Evolutionary conservation across 2,888 invertebrate genomes (phyloP).

Genomic region (Chironomus tentans): DNA sequence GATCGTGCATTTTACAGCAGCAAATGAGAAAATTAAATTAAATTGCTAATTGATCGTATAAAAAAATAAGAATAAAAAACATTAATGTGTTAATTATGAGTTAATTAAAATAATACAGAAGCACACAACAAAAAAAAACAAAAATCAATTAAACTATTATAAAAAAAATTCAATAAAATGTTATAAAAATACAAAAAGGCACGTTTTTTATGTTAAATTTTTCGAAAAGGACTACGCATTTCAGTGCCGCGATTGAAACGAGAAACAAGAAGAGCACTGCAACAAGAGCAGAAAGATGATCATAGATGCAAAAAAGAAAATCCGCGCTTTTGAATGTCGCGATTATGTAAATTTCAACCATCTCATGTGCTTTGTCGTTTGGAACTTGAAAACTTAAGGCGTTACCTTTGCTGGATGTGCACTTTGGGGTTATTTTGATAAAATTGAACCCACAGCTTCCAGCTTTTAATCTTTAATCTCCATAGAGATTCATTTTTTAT

Average conservation of each 20-base stretch:
- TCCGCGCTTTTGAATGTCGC: constrained; percentile 23
- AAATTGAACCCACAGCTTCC: no score
- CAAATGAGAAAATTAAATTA: not conserved
- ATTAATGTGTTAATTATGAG: constrained; percentile 16
- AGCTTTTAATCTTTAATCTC: no score
- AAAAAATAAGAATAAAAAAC: not conserved
- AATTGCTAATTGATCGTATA: not conserved
- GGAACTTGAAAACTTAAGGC: not conserved
- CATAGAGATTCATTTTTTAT: no score
- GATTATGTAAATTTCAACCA: constrained; percentile 22
- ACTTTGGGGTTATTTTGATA: no score
- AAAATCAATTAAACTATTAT: not conserved
- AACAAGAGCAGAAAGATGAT: not conserved
- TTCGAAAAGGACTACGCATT: not conserved
- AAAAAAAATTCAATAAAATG: constrained; percentile 10
- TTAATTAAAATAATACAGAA: constrained; percentile 10
- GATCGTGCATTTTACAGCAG: no score
- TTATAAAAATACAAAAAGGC: constrained; percentile 3
- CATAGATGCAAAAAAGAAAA: not conserved
- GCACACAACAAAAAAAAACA: not conserved
- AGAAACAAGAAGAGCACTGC: not conserved
- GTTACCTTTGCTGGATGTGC: no score
- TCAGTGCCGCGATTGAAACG: not conserved
- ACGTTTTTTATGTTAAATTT: not conserved
- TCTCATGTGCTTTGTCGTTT: not conserved